phyloP scores from a whole-genome alignment of 2,113 vertebrate species.

The Austrofundulus limnaeus region DNA sequence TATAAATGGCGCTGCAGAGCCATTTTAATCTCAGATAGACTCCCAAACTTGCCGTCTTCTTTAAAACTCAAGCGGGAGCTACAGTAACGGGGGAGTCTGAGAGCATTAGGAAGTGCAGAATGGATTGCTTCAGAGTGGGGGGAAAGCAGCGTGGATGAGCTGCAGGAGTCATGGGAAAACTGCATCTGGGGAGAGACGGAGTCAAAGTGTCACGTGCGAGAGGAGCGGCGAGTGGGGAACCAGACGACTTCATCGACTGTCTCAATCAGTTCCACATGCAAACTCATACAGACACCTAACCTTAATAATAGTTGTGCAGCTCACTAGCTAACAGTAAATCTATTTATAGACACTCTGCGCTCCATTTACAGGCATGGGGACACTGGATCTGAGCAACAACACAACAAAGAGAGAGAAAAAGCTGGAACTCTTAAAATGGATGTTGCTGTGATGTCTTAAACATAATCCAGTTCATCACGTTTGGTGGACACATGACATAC shows the following conservation, averaged over 20 bases:
- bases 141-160: constrained; percentile 46
- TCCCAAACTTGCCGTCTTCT: constrained; percentile 34
- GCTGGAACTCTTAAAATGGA: not conserved
- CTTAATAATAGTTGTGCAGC: constrained; percentile 24
- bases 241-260: constrained; percentile 51
- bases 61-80: constrained; percentile 45
- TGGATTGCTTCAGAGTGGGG: constrained; percentile 55
- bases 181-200: constrained; percentile 22
- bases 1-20: constrained; percentile 49
- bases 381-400: constrained; percentile 42
- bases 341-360: constrained; percentile 68
- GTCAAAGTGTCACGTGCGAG: constrained; percentile 32
- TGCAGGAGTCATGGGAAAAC: constrained; percentile 49
- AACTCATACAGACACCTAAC: constrained; percentile 9
- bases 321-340: constrained; percentile 31
- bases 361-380: constrained; percentile 66
- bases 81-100: constrained; percentile 23
- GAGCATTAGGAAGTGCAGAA: constrained; percentile 47
- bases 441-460: constrained; percentile 22
- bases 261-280: constrained; percentile 36
- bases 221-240: constrained; percentile 12
- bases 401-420: constrained; percentile 16
- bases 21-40: constrained; percentile 47
- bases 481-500: constrained; percentile 13
- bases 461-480: constrained; percentile 16